phyloP scores from a whole-genome alignment of 2,797 vertebrate genomes.

The Schizothorax lantsangensis region DNA sequence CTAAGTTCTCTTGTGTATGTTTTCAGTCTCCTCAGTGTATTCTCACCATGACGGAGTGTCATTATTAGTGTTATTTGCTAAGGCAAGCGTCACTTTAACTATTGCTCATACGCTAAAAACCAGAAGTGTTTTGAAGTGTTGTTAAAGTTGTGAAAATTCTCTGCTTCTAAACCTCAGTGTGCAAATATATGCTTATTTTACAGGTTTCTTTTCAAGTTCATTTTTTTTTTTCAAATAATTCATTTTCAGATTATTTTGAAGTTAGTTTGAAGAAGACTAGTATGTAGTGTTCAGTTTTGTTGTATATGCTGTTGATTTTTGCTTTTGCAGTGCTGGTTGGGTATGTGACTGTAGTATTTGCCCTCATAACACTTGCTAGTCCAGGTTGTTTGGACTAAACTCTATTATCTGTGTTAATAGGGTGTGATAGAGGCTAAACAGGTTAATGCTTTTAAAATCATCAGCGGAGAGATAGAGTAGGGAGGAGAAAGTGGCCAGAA shows the following conservation, averaged over 20 bases:
- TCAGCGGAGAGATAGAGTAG: not conserved
- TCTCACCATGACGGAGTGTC: not conserved
- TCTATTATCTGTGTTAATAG: conserved; percentile 27
- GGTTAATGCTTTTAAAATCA: conserved; percentile 43
- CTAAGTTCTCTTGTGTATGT: not conserved
- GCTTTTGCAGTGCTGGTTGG: not conserved
- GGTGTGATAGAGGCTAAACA: conserved; percentile 36
- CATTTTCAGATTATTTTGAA: too few species aligned
- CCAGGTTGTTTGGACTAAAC: conserved; percentile 54
- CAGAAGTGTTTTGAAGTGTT: not conserved
- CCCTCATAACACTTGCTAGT: conserved; percentile 19
- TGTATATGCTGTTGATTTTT: not conserved
- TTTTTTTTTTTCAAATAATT: too few species aligned
- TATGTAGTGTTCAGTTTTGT: too few species aligned
- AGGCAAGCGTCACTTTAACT: conserved; percentile 9
- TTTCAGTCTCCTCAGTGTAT: conserved; percentile 7
- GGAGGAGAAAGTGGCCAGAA: not conserved
- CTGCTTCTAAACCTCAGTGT: not conserved
- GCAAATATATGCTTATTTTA: too few species aligned
- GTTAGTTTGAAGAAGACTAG: too few species aligned
- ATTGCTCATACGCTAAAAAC: not conserved
- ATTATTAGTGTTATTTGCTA: conserved; percentile 4
- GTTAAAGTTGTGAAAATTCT: not conserved
- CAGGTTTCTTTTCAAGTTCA: too few species aligned
- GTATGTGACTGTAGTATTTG: not conserved